These are phyloP conservation scores for Telmatherina bonti DNA, from an alignment of 2,797 vertebrate species.

Conservation along the genomic window DNA sequence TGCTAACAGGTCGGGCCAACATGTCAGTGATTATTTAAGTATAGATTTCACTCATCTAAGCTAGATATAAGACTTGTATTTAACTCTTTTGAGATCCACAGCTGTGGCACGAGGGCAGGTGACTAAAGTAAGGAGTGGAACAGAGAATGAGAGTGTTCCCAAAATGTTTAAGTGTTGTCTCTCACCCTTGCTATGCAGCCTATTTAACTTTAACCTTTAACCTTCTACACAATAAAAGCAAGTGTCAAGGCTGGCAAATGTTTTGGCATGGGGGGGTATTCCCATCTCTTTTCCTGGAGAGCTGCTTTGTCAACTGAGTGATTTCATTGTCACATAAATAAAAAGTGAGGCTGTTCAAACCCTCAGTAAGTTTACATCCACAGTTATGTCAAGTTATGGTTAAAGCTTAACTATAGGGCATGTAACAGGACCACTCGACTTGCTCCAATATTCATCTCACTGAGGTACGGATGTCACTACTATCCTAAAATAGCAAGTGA, in stretches of 20 bases:
- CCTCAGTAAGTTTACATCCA: background rate
- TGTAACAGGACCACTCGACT: background rate
- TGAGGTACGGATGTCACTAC: background rate
- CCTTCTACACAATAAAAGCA: constrained; percentile 43
- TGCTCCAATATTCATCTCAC: background rate
- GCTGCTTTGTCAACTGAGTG: constrained; percentile 70
- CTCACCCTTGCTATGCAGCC: constrained; percentile 76
- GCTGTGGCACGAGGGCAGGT: constrained; percentile 71
- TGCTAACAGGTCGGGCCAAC: constrained; percentile 28
- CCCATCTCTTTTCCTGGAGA: constrained; percentile 66
- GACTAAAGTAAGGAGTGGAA: constrained; percentile 77
- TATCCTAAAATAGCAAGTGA: background rate
- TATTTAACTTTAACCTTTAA: constrained; percentile 61
- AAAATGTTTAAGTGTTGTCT: constrained; percentile 74
- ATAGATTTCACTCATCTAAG: constrained; percentile 43
- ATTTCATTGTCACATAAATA: background rate
- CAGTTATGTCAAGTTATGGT: background rate
- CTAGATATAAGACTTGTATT: constrained; percentile 67
- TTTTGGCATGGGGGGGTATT: constrained; percentile 51
- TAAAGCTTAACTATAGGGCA: background rate
- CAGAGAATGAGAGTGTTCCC: constrained; percentile 67
- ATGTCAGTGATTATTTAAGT: constrained; percentile 38
- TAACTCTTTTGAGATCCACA: constrained; percentile 80
- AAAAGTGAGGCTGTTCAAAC: background rate
- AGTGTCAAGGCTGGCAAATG: constrained; percentile 62